Percentiles rank a stretch among this genome's conserved stretches.
Conservation (phyloP, 2,113 vertebrate genomes). For the Pelodiscus sinensis region DNA sequence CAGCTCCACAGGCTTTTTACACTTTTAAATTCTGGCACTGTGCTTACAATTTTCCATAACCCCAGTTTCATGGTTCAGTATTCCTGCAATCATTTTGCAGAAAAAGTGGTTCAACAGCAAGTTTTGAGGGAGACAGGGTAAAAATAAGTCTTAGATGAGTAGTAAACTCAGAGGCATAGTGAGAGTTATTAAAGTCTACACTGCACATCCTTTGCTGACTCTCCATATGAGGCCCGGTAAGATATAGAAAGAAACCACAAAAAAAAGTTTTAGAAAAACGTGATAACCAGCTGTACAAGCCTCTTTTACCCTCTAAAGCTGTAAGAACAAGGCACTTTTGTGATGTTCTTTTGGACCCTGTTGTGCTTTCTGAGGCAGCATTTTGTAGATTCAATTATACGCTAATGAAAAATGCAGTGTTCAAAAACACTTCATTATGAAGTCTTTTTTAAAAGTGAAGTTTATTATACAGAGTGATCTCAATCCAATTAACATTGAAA, state of each 20-base stretch:
- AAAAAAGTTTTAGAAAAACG: background rate
- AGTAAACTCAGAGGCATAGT: background rate
- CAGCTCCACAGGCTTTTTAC: background rate
- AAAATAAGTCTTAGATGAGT: background rate
- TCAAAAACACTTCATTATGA: background rate
- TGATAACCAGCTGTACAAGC: background rate
- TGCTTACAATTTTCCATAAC: background rate
- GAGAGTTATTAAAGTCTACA: background rate
- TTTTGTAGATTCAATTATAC: slow-evolving; percentile 33
- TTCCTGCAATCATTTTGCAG: background rate
- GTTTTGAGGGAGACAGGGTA: background rate
- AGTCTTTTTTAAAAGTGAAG: background rate
- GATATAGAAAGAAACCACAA: background rate
- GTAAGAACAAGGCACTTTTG: slow-evolving; percentile 10
- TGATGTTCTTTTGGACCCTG: background rate
- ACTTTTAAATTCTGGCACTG: background rate
- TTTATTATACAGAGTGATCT: slow-evolving; percentile 14
- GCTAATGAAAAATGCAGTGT: slow-evolving; percentile 40
- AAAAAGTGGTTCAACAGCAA: background rate
- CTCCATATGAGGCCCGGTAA: background rate
- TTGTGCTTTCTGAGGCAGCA: background rate
- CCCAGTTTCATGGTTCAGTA: background rate
- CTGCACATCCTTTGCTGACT: background rate
- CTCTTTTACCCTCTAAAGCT: background rate
- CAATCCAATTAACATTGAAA: slow-evolving; percentile 38